phyloP scores from a whole-genome alignment of 2,113 vertebrate species.

The Holacanthus passer region DNA sequence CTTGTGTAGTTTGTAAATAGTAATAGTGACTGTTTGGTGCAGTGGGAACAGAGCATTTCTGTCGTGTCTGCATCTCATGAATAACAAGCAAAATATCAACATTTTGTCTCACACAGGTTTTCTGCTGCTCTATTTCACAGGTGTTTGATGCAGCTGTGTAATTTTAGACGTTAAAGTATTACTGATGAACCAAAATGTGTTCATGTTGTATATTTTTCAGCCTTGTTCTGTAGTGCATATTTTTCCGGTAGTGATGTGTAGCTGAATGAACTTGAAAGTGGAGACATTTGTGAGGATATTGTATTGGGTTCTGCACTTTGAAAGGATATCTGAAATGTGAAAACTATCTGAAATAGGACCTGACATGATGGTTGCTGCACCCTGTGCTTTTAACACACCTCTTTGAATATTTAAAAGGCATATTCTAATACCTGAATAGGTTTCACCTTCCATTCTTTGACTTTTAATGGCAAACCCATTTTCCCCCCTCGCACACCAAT shows the following conservation, averaged over 20 bases:
- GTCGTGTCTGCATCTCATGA: background rate
- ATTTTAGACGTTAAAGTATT: background rate
- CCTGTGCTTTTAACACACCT: background rate
- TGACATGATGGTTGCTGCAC: background rate
- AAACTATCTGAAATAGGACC: background rate
- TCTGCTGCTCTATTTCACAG: background rate
- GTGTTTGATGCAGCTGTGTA: background rate
- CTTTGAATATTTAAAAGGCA: conserved; percentile 18
- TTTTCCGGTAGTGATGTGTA: background rate
- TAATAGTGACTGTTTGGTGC: too few species aligned
- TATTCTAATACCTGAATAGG: conserved; percentile 17
- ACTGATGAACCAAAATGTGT: background rate
- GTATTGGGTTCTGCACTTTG: background rate
- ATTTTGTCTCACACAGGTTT: background rate
- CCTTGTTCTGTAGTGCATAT: background rate
- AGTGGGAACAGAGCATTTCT: too few species aligned
- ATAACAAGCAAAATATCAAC: background rate
- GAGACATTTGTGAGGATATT: background rate
- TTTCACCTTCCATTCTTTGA: conserved; percentile 15
- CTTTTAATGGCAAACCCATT: conserved; percentile 36
- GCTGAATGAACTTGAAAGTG: background rate
- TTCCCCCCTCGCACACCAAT: conserved; percentile 25
- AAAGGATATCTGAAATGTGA: background rate
- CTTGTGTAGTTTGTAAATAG: too few species aligned
- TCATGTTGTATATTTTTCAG: background rate